These are phyloP conservation scores for Drosophila anceps DNA, from an alignment of 2,888 invertebrate species.

Conservation along the genomic window DNA sequence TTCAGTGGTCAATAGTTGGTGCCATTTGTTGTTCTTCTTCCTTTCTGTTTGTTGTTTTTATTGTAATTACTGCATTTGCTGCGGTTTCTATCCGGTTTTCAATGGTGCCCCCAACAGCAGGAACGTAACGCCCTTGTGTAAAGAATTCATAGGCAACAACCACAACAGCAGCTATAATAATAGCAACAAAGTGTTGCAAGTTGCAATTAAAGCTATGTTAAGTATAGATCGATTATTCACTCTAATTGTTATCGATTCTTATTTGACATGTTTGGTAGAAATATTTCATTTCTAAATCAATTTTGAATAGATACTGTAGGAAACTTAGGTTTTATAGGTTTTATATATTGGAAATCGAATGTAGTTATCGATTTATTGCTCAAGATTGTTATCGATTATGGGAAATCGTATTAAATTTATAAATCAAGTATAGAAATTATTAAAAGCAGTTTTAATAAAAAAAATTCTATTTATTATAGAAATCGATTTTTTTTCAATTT, in stretches of 20 bases:
- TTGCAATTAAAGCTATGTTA: neutral
- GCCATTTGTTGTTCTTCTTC: constrained; percentile 12
- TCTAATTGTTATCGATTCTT: neutral
- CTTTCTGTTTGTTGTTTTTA: constrained; percentile 58
- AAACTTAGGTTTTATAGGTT: too few species aligned
- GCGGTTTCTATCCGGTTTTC: constrained; percentile 46
- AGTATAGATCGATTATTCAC: neutral
- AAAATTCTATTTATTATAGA: too few species aligned
- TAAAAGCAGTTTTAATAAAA: too few species aligned
- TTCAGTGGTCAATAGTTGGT: constrained; percentile 1
- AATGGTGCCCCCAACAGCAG: constrained; percentile 39
- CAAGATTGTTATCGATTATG: too few species aligned
- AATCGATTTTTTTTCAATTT: too few species aligned
- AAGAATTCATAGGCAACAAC: neutral
- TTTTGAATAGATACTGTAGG: too few species aligned
- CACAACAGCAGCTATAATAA: neutral
- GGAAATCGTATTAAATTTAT: too few species aligned
- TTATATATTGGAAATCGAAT: too few species aligned
- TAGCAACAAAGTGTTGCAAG: constrained; percentile 1
- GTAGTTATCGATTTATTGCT: too few species aligned
- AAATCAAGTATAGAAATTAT: too few species aligned
- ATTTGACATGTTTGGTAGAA: neutral
- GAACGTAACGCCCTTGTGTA: constrained; percentile 17
- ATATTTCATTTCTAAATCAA: neutral
- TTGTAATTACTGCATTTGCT: constrained; percentile 57